Conservation (phyloP, 2,888 invertebrate species). For the Neelides folsomi region DNA sequence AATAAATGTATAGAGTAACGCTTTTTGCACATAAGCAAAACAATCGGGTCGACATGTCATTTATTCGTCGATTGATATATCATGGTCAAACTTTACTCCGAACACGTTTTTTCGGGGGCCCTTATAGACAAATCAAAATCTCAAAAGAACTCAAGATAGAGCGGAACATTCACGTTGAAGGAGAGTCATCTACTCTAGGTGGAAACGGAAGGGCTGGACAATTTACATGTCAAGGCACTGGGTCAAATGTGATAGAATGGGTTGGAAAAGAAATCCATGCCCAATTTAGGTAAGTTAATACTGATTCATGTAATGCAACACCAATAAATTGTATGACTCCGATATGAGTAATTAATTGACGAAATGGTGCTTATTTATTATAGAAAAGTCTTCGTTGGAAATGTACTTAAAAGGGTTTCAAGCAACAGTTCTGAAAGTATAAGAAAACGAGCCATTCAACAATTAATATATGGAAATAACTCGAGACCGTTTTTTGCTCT, state of each 20-base stretch:
- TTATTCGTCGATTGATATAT: slow-evolving; percentile 21
- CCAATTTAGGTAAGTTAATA: slow-evolving; percentile 5
- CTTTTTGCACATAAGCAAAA: neutral
- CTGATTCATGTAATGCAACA: neutral
- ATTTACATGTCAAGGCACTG: neutral
- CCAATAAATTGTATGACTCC: too few relatives aligned
- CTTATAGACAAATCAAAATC: too few relatives aligned
- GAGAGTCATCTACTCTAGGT: neutral
- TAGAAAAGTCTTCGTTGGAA: slow-evolving; percentile 50
- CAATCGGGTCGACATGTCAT: slow-evolving; percentile 21
- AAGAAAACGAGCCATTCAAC: slow-evolving; percentile 49
- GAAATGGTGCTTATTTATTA: neutral
- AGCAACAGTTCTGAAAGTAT: slow-evolving; percentile 51
- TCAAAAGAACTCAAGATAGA: too few relatives aligned
- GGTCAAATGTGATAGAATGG: slow-evolving; percentile 17
- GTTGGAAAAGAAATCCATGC: slow-evolving; percentile 26
- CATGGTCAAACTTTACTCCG: slow-evolving; percentile 25
- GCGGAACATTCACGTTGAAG: neutral
- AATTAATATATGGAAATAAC: slow-evolving; percentile 43
- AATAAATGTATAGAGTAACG: too few relatives aligned
- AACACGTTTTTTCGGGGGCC: neutral
- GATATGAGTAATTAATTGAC: neutral
- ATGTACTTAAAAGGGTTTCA: slow-evolving; percentile 54
- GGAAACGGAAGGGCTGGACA: neutral
- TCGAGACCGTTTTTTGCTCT: slow-evolving; percentile 60